Base-by-base conservation (phyloP, 2,113 vertebrate species). In the Saiga tatarica region DNA sequence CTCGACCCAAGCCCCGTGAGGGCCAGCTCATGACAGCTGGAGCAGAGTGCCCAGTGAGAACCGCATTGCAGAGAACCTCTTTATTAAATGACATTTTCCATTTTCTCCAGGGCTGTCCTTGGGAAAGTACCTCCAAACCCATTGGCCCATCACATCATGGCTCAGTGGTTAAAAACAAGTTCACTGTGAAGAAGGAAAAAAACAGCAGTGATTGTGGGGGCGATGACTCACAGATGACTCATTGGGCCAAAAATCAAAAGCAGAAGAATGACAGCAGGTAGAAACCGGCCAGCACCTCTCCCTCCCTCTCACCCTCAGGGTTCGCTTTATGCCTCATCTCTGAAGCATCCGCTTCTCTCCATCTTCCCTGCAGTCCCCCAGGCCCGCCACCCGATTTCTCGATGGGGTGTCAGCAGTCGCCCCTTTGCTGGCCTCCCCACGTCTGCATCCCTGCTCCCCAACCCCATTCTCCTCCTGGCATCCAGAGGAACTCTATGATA, bases 141-240 rank as follows among this genome's bases (percentile, higher is more conserved):
- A 39, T 0, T 92, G 83, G 57, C 55, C 81, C 0, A 1, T 21
- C 57, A 92, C 28, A 39, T 90, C 79, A 92, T 71, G 76, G 91
- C 86, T 94, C 95, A 36, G 45, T 67, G 55, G 60, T 85, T 87
- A 88, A 93, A 98, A 97, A 97, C 82, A 96, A 93, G 82, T 52
- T 82, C 50, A 57, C 23, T 82, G 76, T 91, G 81, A 71, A 93
- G 89, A 59, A 47, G 64, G 57, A 47, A 91, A 83, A 71, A 91
- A 88, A 87, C 45, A 85, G 71, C 45, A 0, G 6, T 28, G 47
- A 12, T 19, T 39, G 36, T 8, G 23, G 50, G n/a, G 71, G 52
- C 3, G 52, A 39, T 96, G 93, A 85, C 85, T 92, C 13, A 0
- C 5, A 13, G 6, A 1, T 97, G 97, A 96, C 9, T 97, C 98